These are phyloP conservation scores for Yasuhikotakia modesta DNA, from an alignment of 2,797 vertebrate species.

Conservation along the genomic window DNA sequence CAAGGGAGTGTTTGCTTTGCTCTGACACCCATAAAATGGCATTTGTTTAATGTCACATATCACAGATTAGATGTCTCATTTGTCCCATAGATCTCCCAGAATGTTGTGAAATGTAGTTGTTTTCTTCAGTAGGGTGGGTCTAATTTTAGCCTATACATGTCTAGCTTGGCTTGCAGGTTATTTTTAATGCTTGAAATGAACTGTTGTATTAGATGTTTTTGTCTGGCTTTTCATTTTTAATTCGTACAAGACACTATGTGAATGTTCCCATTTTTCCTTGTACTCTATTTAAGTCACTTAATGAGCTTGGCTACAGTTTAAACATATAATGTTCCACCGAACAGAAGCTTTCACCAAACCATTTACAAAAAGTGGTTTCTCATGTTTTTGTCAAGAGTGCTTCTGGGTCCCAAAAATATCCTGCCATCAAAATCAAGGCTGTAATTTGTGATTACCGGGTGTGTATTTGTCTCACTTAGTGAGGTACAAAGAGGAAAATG, in stretches of 20 bases:
- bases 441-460: slow-evolving; percentile 78
- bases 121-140: neutral
- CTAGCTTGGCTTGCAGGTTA: neutral
- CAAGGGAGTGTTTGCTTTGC: too few species aligned
- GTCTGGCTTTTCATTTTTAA: neutral
- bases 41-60: too few species aligned
- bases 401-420: slow-evolving; percentile 46
- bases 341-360: slow-evolving; percentile 19
- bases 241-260: neutral
- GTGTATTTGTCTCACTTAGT: slow-evolving; percentile 81
- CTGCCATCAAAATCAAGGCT: slow-evolving; percentile 70
- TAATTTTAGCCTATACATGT: neutral
- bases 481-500: slow-evolving; percentile 76
- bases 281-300: slow-evolving; percentile 21
- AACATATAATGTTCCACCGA: slow-evolving; percentile 16
- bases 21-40: too few species aligned
- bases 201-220: neutral
- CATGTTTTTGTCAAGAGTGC: slow-evolving; percentile 46
- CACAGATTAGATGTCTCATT: too few species aligned
- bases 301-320: slow-evolving; percentile 33
- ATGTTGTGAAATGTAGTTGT: too few species aligned
- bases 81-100: too few species aligned
- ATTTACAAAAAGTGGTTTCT: slow-evolving; percentile 43
- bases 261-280: slow-evolving; percentile 1
- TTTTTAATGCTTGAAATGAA: neutral